A percentile compares a stretch with the other conserved stretches of the same genome.
Conservation (phyloP, 2,797 vertebrate genomes). For the Rhinogobio ventralis region DNA sequence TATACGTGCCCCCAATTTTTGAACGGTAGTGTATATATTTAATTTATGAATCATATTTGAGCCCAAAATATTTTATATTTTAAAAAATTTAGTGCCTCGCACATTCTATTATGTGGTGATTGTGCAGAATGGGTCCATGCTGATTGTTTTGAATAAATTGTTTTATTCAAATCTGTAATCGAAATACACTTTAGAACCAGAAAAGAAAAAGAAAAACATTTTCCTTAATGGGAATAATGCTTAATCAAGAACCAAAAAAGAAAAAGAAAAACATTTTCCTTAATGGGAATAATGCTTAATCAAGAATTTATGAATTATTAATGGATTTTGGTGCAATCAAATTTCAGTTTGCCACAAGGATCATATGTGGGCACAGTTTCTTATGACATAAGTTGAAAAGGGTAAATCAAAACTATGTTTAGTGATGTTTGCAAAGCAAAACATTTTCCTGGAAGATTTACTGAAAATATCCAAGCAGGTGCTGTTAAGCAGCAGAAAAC, state of each 20-base stretch:
- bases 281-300: neutral
- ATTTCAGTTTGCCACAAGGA: slow-evolving; percentile 4
- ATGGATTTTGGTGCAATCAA: slow-evolving; percentile 13
- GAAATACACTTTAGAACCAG: neutral
- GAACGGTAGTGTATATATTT: neutral
- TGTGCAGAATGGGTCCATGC: neutral
- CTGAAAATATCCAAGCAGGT: slow-evolving; percentile 7
- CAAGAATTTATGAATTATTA: slow-evolving; percentile 14
- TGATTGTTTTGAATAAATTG: neutral
- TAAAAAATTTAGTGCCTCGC: neutral
- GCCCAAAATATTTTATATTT: neutral
- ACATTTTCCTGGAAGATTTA: neutral
- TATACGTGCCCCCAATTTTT: neutral
- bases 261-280: too few relatives aligned
- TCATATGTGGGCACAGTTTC: slow-evolving; percentile 5
- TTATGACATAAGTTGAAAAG: neutral
- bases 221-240: neutral
- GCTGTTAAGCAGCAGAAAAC: neutral
- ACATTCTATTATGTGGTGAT: neutral
- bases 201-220: too few relatives aligned
- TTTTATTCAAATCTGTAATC: slow-evolving; percentile 1
- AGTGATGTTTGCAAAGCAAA: slow-evolving; percentile 28
- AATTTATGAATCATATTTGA: neutral
- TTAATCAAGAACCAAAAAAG: slow-evolving; percentile 5
- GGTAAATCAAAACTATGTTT: slow-evolving; percentile 1